Evolutionary conservation across 2,888 invertebrate genomes (phyloP).

Genomic region (Macrosoma leucophasiata): DNA sequence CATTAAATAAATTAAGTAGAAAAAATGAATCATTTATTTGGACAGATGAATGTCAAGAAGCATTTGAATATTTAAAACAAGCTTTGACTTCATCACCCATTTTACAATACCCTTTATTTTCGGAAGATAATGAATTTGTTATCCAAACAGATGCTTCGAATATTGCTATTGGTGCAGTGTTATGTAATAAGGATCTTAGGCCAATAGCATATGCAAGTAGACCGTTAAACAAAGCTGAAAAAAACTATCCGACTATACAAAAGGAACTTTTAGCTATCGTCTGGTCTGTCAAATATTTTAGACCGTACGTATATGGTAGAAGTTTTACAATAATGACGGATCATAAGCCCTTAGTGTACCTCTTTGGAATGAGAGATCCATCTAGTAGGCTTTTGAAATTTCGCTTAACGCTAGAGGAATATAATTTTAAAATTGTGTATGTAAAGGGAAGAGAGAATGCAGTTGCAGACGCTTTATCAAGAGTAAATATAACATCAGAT

Average conservation of each 20-base stretch:
- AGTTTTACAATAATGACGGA: slow-evolving; percentile 19
- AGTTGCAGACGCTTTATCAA: slow-evolving; percentile 21
- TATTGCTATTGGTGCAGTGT: slow-evolving; percentile 15
- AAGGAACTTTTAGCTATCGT: slow-evolving; percentile 22
- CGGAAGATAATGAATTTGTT: slow-evolving; percentile 11
- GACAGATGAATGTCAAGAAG: slow-evolving; percentile 5
- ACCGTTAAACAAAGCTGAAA: slow-evolving; percentile 20
- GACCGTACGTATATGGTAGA: slow-evolving; percentile 20
- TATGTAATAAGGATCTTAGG: slow-evolving; percentile 15
- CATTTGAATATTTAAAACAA: slow-evolving; percentile 13
- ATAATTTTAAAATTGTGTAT: slow-evolving; percentile 18
- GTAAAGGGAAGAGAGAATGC: slow-evolving; percentile 17
- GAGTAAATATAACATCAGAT: slow-evolving; percentile 14
- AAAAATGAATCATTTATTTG: slow-evolving; percentile 11
- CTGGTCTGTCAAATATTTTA: slow-evolving; percentile 21
- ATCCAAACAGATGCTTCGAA: slow-evolving; percentile 20
- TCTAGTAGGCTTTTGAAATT: slow-evolving; percentile 22
- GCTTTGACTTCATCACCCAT: slow-evolving; percentile 7
- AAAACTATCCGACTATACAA: slow-evolving; percentile 17
- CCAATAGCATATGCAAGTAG: slow-evolving; percentile 23
- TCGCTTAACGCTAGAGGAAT: slow-evolving; percentile 21
- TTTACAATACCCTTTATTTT: slow-evolving; percentile 19
- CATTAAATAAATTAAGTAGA: slow-evolving; percentile 10
- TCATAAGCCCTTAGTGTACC: slow-evolving; percentile 20
- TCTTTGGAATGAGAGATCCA: slow-evolving; percentile 19